Evolutionary conservation across 2,797 vertebrate species (phyloP).

Genomic region (Dryobates pubescens): DNA sequence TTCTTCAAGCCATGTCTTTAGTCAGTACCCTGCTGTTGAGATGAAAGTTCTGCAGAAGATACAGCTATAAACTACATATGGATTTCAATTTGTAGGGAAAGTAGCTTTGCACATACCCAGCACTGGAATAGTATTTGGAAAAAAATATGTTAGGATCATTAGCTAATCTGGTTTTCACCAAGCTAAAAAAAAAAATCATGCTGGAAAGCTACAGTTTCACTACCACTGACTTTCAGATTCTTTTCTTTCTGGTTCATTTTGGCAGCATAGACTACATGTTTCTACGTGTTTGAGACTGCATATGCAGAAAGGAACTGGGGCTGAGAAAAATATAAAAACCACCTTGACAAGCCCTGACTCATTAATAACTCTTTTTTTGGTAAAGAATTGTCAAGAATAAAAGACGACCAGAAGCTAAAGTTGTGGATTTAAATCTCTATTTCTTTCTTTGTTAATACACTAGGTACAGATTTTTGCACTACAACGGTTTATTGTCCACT

Average conservation of each 20-base stretch:
- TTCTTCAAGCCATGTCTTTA: not conserved
- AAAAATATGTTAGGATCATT: not conserved
- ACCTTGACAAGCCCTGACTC: slow-evolving; percentile 8
- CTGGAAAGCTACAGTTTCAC: not conserved
- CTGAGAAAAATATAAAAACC: slow-evolving; percentile 18
- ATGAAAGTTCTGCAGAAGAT: not conserved
- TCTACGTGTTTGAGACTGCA: slow-evolving; percentile 28
- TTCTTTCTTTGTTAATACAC: not conserved
- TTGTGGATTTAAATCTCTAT: not conserved
- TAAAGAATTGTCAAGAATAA: not conserved
- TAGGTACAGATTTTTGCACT: not conserved
- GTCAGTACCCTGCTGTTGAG: not conserved
- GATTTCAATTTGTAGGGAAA: not conserved
- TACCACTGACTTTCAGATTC: not conserved
- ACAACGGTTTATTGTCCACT: not conserved
- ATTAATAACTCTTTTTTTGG: not conserved
- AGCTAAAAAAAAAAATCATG: slow-evolving; percentile 2
- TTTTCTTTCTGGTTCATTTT: slow-evolving; percentile 29
- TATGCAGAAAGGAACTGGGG: not conserved
- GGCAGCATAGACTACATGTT: slow-evolving; percentile 10
- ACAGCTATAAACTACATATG: not conserved
- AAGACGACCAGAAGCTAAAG: not conserved
- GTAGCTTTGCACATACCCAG: not conserved
- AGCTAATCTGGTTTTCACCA: not conserved
- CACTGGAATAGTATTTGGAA: not conserved